Conservation (phyloP, 2,113 vertebrate genomes). For the Heptranchias perlo region DNA sequence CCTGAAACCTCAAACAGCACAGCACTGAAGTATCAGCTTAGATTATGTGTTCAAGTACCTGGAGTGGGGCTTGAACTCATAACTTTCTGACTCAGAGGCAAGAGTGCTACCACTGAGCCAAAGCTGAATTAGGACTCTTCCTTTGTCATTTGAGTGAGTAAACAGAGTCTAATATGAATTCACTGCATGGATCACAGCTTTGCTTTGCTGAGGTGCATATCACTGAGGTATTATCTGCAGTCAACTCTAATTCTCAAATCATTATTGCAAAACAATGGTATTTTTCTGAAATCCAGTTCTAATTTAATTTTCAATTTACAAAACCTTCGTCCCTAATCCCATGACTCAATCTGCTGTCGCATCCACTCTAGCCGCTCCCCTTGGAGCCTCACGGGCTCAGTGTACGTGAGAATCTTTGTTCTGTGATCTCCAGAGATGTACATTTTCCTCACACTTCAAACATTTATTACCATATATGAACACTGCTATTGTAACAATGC, state of each 20-base stretch:
- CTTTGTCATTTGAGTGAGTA: neutral
- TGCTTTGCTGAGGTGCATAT: neutral
- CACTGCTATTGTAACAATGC: neutral
- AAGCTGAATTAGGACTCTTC: neutral
- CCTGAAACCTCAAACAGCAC: neutral
- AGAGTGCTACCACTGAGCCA: neutral
- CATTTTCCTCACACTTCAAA: neutral
- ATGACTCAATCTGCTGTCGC: neutral
- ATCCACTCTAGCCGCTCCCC: neutral
- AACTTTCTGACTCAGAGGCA: neutral
- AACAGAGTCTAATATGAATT: slow-evolving; percentile 5
- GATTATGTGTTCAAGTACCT: neutral
- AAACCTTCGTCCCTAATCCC: slow-evolving; percentile 9
- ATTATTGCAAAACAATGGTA: neutral
- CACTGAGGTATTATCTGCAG: neutral
- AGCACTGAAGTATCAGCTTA: neutral
- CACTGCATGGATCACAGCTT: neutral
- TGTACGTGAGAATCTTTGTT: neutral
- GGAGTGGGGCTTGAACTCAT: neutral
- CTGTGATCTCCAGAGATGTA: neutral
- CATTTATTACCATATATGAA: slow-evolving; percentile 18
- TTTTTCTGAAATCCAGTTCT: neutral
- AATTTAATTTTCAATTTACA: slow-evolving; percentile 36
- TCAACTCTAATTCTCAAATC: neutral
- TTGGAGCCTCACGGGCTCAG: neutral